Percentiles rank a stretch among this genome's conserved stretches.
Conservation (phyloP, 2,888 invertebrate species). For the Philopedon plagiatum region DNA sequence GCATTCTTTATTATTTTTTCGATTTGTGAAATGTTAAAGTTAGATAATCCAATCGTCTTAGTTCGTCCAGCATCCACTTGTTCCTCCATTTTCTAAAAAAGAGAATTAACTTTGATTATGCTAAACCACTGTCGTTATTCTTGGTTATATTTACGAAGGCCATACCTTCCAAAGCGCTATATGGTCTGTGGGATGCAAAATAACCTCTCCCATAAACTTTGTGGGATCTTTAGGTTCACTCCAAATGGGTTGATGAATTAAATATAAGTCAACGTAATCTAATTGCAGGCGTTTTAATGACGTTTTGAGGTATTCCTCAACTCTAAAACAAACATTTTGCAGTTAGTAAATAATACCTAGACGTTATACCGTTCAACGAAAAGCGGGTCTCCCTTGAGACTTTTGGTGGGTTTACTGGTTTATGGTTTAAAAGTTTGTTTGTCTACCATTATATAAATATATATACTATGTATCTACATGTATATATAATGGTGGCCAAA, state of each 20-base stretch:
- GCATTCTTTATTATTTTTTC: constrained; percentile 70
- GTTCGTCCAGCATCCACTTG: constrained; percentile 79
- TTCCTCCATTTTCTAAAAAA: constrained; percentile 71
- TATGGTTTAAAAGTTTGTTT: no score
- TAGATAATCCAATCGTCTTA: constrained; percentile 88
- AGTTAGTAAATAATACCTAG: no score
- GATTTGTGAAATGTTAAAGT: constrained; percentile 83
- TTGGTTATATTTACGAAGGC: neutral
- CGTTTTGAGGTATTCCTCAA: constrained; percentile 55
- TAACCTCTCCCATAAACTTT: neutral
- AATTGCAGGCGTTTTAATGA: constrained; percentile 56
- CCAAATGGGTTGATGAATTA: constrained; percentile 57
- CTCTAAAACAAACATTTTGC: constrained; percentile 51
- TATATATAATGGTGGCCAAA: no score
- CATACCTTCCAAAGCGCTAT: constrained; percentile 36
- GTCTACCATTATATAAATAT: no score
- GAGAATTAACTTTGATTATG: neutral
- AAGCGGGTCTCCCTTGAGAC: no score
- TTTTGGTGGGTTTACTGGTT: no score
- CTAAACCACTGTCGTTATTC: no score
- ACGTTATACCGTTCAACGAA: no score
- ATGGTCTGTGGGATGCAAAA: constrained; percentile 31
- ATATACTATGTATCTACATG: no score
- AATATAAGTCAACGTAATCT: constrained; percentile 58
- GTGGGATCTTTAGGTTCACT: constrained; percentile 9